Evolutionary conservation across 1,140 invertebrate species (phyloP).

Genomic region (Nixonia krombeini): DNA sequence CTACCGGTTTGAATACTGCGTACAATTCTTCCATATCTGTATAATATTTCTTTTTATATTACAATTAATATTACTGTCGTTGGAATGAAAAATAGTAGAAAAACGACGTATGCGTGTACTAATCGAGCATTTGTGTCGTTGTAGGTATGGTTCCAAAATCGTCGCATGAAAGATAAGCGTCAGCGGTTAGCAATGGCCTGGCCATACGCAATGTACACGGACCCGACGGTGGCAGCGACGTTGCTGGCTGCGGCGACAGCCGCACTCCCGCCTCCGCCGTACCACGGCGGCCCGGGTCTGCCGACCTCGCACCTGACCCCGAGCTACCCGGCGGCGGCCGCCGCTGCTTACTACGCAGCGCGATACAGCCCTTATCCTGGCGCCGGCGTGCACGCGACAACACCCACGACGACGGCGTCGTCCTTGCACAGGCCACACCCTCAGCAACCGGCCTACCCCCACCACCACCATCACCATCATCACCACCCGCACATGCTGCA

Average conservation of each 20-base stretch:
- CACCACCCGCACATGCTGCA: slow-evolving; percentile 51
- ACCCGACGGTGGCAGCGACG: slow-evolving; percentile 92
- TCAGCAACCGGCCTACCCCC: slow-evolving; percentile 29
- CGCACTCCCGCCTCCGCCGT: slow-evolving; percentile 67
- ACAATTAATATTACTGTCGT: too few species aligned
- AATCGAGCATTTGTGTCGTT: too few species aligned
- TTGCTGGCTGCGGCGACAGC: slow-evolving; percentile 90
- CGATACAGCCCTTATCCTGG: slow-evolving; percentile 55
- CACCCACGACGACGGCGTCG: slow-evolving; percentile 15
- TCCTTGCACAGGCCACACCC: slow-evolving; percentile 51
- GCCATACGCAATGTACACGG: slow-evolving; percentile 95
- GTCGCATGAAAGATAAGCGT: slow-evolving; percentile 99
- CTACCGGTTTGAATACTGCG: too few species aligned
- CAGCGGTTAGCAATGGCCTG: slow-evolving; percentile 93
- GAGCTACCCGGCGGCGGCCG: slow-evolving; percentile 53
- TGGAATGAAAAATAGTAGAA: too few species aligned
- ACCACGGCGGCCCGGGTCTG: slow-evolving; percentile 61
- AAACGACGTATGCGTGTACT: too few species aligned
- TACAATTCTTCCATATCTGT: too few species aligned
- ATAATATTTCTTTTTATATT: too few species aligned
- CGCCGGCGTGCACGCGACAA: slow-evolving; percentile 1
- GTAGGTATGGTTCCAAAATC: slow-evolving; percentile 99
- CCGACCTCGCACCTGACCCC: slow-evolving; percentile 65
- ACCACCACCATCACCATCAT: slow-evolving; percentile 24
- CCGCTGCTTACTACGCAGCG: slow-evolving; percentile 56